A percentile compares a stretch with the other conserved stretches of the same genome.
Conservation (phyloP, 1,140 invertebrate species). For the Drosophila paulistorum region DNA sequence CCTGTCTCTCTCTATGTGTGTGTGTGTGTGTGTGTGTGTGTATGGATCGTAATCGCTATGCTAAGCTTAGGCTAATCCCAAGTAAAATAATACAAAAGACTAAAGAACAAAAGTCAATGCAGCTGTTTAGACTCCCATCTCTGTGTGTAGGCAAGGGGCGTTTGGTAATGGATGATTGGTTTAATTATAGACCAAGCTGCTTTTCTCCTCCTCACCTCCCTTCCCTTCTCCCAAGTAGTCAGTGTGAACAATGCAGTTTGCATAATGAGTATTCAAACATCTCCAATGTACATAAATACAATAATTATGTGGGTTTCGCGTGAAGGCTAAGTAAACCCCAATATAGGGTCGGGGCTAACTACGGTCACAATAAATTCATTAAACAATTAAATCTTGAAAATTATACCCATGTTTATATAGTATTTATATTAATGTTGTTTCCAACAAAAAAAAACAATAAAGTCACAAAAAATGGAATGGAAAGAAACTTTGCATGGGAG, state of each 20-base stretch:
- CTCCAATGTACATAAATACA: conserved; percentile 2
- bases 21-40: conserved; percentile 21
- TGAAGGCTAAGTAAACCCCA: conserved; percentile 11
- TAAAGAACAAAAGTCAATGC: conserved; percentile 49
- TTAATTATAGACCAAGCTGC: conserved; percentile 4
- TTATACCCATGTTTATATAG: too few species aligned
- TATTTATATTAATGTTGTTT: not conserved
- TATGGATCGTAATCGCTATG: conserved; percentile 48
- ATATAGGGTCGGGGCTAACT: conserved; percentile 12
- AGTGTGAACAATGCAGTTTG: conserved; percentile 3
- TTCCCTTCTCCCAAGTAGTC: not conserved
- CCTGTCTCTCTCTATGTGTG: not conserved
- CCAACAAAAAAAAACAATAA: not conserved
- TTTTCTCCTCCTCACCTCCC: not conserved
- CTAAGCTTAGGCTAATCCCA: conserved; percentile 36
- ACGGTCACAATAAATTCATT: not conserved
- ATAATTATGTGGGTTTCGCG: conserved; percentile 4
- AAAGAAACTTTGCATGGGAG: too few species aligned
- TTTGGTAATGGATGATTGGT: not conserved
- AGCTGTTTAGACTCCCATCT: conserved; percentile 47
- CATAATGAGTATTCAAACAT: conserved; percentile 12
- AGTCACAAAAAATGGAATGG: too few species aligned
- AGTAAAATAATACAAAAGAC: conserved; percentile 20
- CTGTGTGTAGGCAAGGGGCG: not conserved
- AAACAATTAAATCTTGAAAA: not conserved